Percentiles rank a stretch among this genome's conserved stretches.
Evolutionary conservation across 2,797 vertebrate species (phyloP).

Genomic region (Thripadectes ignobilis): DNA sequence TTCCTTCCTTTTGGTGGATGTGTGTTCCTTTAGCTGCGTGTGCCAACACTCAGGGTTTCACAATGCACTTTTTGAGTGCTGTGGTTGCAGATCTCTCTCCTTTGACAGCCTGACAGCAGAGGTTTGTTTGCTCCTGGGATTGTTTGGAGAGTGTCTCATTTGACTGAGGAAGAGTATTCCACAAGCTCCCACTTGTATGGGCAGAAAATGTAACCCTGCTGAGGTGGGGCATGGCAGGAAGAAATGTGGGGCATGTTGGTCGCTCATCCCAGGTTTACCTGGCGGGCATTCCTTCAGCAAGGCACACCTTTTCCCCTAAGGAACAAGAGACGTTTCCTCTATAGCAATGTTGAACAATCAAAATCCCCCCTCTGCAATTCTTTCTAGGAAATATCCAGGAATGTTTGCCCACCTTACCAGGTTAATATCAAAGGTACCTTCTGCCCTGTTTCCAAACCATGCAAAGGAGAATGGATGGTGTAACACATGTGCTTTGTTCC

Average conservation of each 20-base stretch:
- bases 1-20: background rate
- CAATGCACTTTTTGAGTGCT: background rate
- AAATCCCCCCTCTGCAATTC: rapidly evolving
- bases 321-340: background rate
- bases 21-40: background rate
- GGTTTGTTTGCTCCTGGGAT: background rate
- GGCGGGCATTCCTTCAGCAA: background rate
- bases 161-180: background rate
- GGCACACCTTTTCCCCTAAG: background rate
- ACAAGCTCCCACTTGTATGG: constrained; percentile 11
- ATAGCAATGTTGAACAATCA: background rate
- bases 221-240: background rate
- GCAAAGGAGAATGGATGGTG: background rate
- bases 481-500: background rate
- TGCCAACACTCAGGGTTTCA: background rate
- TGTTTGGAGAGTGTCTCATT: constrained; percentile 18
- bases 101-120: background rate
- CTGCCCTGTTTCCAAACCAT: background rate
- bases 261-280: background rate
- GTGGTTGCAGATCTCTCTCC: background rate
- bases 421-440: background rate
- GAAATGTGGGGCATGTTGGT: background rate
- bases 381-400: background rate
- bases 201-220: background rate
- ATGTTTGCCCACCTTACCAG: rapidly evolving